A percentile compares a stretch with the other conserved stretches of the same genome.
Conservation (phyloP, 2,888 invertebrate species). For the Achlya flavicornis region DNA sequence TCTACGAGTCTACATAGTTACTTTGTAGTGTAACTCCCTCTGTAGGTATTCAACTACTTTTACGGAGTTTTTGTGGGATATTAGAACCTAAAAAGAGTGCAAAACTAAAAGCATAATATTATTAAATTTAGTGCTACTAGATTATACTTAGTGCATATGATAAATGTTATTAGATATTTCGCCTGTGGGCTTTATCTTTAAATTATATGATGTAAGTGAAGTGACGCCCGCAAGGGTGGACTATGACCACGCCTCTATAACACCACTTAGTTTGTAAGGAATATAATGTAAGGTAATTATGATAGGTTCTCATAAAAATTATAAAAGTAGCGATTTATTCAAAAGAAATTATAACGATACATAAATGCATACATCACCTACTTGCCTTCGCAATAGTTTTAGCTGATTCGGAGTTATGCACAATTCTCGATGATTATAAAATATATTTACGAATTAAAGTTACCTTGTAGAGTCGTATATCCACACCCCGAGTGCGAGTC, state of each 20-base stretch:
- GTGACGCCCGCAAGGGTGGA: slow-evolving; percentile 43
- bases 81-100: slow-evolving; percentile 49
- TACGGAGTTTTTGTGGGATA: slow-evolving; percentile 63
- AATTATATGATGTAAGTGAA: slow-evolving; percentile 45
- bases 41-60: slow-evolving; percentile 65
- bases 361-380: slow-evolving; percentile 74
- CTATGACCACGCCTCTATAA: slow-evolving; percentile 67
- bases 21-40: slow-evolving; percentile 62
- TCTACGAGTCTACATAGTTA: slow-evolving; percentile 57
- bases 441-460: slow-evolving; percentile 65
- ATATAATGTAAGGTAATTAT: slow-evolving; percentile 43
- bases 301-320: slow-evolving; percentile 52
- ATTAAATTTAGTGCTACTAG: slow-evolving; percentile 74
- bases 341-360: slow-evolving; percentile 50
- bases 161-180: slow-evolving; percentile 55
- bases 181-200: slow-evolving; percentile 49
- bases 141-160: slow-evolving; percentile 60
- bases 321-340: slow-evolving; percentile 55
- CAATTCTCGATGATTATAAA: slow-evolving; percentile 61
- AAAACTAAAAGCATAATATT: slow-evolving; percentile 74
- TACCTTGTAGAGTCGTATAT: slow-evolving; percentile 54
- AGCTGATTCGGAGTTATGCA: slow-evolving; percentile 70
- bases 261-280: slow-evolving; percentile 70
- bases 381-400: slow-evolving; percentile 78
- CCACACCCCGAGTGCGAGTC: slow-evolving; percentile 31